Base-by-base conservation (phyloP, 2,888 invertebrate species). In the Agrotis segetum region DNA sequence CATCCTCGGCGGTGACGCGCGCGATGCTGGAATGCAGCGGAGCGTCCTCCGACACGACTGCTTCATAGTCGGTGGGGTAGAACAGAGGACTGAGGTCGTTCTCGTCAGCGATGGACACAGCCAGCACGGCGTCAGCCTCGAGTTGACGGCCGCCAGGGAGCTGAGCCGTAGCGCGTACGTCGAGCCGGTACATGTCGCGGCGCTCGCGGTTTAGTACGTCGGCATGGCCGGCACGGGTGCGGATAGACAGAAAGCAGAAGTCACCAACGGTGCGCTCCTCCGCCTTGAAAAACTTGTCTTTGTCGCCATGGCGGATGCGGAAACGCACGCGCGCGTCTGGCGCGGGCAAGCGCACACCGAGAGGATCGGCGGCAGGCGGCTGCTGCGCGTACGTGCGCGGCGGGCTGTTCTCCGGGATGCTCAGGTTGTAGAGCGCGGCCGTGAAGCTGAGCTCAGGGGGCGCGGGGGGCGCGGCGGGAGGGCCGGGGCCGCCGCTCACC, bases 61-160 rank as follows among this genome's bases (percentile, higher is more conserved):
- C 98, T 88, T 98, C 98, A 94, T 99, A 99, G 83, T 98, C 98
- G 62, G 97, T 98, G 34, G 98, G 98, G 91, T 98, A 98, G 96
- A 99, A 99, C 47, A 99, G 96, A 52, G 99, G 99, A 92, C 98
- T 98, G 81, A 99, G 97, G 93, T 99, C 99, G 95, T 99, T 99
- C 69, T 98, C 98, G 94, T 99, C 99, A 72, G 97, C 95, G 71
- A 99, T 97, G 77, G 96, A 96, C 50, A 99, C 97, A 69, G 97
- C 96, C 52, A 99, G 97, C 47, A 95, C 96, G 16, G 98, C 96
- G 89, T 98, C 98, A 65, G 98, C 97, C 89, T 98, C 98, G 77
- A 97, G 93, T 71, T 96, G 92, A 79, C 96, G 94, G 91, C 97
- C 97, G 87, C 96, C 96, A 82, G 97, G 96, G 92, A 91, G 97